These are phyloP conservation scores for Lates japonicus DNA, from an alignment of 2,797 vertebrate genomes.

Conservation along the genomic window DNA sequence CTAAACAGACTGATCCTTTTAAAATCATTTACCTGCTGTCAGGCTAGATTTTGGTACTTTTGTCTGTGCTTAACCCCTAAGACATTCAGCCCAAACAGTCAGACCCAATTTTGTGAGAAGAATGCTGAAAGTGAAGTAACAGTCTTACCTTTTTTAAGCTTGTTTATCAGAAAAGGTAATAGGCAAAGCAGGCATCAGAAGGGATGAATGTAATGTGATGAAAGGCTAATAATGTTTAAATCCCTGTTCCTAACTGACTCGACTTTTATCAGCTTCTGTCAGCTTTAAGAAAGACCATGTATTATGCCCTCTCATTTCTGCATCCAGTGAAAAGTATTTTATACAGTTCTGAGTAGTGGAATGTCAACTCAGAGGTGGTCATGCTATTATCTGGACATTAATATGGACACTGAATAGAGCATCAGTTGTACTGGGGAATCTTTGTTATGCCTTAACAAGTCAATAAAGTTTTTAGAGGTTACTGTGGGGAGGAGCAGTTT, in stretches of 20 bases:
- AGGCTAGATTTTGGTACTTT: constrained; percentile 22
- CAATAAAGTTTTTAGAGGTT: background rate
- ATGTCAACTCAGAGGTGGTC: constrained; percentile 25
- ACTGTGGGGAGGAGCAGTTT: background rate
- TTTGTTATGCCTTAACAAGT: background rate
- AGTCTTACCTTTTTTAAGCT: constrained; percentile 50
- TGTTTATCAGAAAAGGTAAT: constrained; percentile 55
- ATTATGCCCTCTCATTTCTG: constrained; percentile 32
- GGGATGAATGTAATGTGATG: constrained; percentile 64
- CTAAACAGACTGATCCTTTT: constrained; percentile 32
- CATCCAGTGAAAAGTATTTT: constrained; percentile 20
- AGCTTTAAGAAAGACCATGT: constrained; percentile 48
- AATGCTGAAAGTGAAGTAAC: constrained; percentile 42
- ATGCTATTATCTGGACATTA: constrained; percentile 16
- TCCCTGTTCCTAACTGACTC: constrained; percentile 44
- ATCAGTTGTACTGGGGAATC: background rate
- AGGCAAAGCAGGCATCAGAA: constrained; percentile 39
- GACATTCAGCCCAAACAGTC: constrained; percentile 36
- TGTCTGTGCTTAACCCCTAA: constrained; percentile 35
- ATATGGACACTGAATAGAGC: background rate
- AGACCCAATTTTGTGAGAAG: constrained; percentile 19
- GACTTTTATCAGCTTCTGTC: constrained; percentile 51
- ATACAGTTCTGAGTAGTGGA: constrained; percentile 10
- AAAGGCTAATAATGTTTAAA: constrained; percentile 61
- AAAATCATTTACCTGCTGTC: constrained; percentile 43